Evolutionary conservation across 1,140 invertebrate species (phyloP), one percentile per base, ranked within the genome.

Genomic region (Platyscapa corneri): DNA sequence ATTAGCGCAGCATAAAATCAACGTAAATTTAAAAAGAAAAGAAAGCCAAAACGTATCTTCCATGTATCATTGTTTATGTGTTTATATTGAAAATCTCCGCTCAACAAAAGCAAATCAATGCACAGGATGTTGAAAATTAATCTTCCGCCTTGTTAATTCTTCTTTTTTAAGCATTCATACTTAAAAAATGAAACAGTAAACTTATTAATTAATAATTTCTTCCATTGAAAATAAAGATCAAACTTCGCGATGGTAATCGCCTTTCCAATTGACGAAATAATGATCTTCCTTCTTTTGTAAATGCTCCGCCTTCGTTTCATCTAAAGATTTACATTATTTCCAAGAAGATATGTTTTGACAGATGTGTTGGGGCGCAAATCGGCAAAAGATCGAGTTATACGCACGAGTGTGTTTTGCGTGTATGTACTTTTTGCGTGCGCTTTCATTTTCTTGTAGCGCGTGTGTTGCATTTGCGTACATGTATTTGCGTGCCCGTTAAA

Each of bases 1-100:
- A 89, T 90, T 86, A 90, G 90, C 84, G 84, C 79, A 86, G 86
- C 83, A 89, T 79, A 87, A 89, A 90, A 82, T 86, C 56, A 67
- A 81, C 77, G 83, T 70, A 70, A 81, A 75, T 65, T 67, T 60
- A 84, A 78, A 81, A 74, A 74, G 64, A 42, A 79, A 87, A 84
- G 85, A 84, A 88, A 86, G 86, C 86, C 86, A 87, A 78, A 64
- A 86, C 85, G 86, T 82, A 74, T 87, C 70, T 60, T 85, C 65
- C 30, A 34, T 82, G 46, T 23, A 23, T 82, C 81, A 77, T 30
- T 82, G 30, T 34, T 32, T 39, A 8, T 3, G 37, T 7, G 16
- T 74, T 74, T n/a, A 42, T 30, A 20, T 32, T 14, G 27, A 64
- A 42, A 60, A 30, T 23, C 39, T 64, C 27, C n/a, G 30, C 18